A percentile compares a stretch with the other conserved stretches of the same genome.
phyloP scores from a whole-genome alignment of 2,113 vertebrate species.

The Hypocryptadius cinnamomeus region DNA sequence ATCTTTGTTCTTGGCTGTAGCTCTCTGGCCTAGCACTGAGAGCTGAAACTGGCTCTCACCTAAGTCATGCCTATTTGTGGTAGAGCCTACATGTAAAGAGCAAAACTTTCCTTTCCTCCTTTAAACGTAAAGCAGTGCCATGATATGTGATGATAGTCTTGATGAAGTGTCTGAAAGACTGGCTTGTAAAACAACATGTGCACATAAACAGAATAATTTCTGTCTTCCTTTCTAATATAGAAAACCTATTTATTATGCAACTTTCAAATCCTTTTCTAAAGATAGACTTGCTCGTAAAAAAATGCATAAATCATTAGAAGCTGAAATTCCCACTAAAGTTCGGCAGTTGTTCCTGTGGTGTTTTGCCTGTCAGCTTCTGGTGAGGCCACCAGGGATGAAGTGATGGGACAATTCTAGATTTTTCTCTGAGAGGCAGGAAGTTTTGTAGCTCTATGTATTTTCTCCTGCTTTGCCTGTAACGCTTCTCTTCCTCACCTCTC shows the following conservation, averaged over 20 bases:
- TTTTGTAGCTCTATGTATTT: background rate
- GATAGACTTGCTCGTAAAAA: background rate
- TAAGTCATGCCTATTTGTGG: background rate
- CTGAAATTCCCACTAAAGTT: background rate
- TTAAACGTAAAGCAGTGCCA: background rate
- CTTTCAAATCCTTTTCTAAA: background rate
- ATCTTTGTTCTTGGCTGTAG: background rate
- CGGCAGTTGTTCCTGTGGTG: background rate
- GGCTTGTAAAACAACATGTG: background rate
- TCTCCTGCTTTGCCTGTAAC: background rate
- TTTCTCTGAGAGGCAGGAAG: background rate
- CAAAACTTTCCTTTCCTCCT: background rate
- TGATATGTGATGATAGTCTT: background rate
- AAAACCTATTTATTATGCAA: background rate
- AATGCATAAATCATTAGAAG: background rate
- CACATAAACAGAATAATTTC: background rate
- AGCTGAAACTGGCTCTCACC: background rate
- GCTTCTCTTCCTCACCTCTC: background rate
- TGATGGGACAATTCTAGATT: background rate
- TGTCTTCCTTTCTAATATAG: background rate
- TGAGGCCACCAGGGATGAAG: background rate
- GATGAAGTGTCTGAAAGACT: background rate
- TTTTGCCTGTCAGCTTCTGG: background rate
- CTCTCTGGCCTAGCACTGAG: background rate
- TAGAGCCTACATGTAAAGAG: background rate